Conservation (phyloP, 1,140 invertebrate genomes). For the Tetraneura akinire region DNA sequence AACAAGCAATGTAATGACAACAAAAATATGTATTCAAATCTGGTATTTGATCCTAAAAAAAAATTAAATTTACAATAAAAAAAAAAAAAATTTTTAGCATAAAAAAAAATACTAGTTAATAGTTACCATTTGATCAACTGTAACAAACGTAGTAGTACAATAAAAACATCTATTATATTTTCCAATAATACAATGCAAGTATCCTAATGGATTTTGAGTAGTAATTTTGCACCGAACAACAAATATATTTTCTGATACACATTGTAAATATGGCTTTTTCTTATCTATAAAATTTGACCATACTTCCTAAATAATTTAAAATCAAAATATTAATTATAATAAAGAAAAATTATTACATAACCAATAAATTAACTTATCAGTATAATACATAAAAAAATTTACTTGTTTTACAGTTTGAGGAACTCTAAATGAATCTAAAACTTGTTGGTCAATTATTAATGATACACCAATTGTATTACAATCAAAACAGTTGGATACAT, state of each 20-base stretch:
- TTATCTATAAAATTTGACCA: constrained; percentile 59
- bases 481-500: constrained; percentile 70
- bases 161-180: constrained; percentile 49
- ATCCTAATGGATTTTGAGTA: constrained; percentile 72
- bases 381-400: neutral
- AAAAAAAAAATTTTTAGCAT: too few relatives aligned
- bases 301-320: constrained; percentile 62
- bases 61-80: too few relatives aligned
- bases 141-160: constrained; percentile 35
- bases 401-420: constrained; percentile 68
- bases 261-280: constrained; percentile 68
- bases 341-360: too few relatives aligned
- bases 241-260: constrained; percentile 76
- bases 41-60: constrained; percentile 53
- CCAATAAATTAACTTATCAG: too few relatives aligned
- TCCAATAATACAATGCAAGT: constrained; percentile 64
- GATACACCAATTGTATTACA: constrained; percentile 69
- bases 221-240: constrained; percentile 74
- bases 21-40: constrained; percentile 60
- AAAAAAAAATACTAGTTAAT: too few relatives aligned
- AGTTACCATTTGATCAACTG: constrained; percentile 45
- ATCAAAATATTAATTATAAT: neutral
- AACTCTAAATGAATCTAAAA: constrained; percentile 69
- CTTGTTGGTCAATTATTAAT: constrained; percentile 67
- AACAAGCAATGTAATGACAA: constrained; percentile 73